Conservation (phyloP, 2,888 invertebrate species). For the Lepeophtheirus nordmannii region DNA sequence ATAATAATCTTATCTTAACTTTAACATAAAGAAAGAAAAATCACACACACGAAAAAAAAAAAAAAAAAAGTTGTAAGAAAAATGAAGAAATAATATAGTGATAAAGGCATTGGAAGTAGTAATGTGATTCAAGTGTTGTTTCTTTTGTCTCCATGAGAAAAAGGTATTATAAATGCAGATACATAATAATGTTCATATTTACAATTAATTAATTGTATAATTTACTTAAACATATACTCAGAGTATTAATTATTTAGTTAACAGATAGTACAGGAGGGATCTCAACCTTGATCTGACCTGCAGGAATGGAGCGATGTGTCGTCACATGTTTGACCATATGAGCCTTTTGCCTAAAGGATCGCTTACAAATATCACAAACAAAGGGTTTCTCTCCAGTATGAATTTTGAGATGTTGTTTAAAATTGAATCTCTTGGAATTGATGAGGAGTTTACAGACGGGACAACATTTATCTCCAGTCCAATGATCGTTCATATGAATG, state of each 20-base stretch:
- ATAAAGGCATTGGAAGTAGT: not conserved
- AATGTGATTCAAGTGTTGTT: not conserved
- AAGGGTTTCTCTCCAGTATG: conserved; percentile 25
- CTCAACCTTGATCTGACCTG: not conserved
- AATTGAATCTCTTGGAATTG: conserved; percentile 23
- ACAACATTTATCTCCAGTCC: conserved; percentile 23
- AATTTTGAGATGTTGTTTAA: conserved; percentile 24
- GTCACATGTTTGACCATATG: conserved; percentile 25
- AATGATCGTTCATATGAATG: conserved; percentile 25
- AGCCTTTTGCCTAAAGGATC: conserved; percentile 23
- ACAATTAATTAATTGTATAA: not conserved
- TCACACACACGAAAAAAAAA: not conserved
- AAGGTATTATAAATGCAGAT: not conserved
- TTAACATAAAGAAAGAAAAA: not conserved
- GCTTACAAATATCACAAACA: conserved; percentile 19
- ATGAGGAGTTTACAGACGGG: conserved; percentile 24
- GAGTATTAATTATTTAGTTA: not conserved
- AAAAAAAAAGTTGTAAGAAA: no score
- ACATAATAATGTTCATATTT: not conserved
- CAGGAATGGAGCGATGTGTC: conserved; percentile 16
- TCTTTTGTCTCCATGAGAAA: not conserved
- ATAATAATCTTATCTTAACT: not conserved
- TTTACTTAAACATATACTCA: not conserved
- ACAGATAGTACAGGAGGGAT: not conserved
- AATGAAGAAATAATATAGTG: no score